Evolutionary conservation across 1,140 invertebrate genomes (phyloP), one percentile per base, ranked within the genome.

Genomic region (Drosophila fuyamai): DNA sequence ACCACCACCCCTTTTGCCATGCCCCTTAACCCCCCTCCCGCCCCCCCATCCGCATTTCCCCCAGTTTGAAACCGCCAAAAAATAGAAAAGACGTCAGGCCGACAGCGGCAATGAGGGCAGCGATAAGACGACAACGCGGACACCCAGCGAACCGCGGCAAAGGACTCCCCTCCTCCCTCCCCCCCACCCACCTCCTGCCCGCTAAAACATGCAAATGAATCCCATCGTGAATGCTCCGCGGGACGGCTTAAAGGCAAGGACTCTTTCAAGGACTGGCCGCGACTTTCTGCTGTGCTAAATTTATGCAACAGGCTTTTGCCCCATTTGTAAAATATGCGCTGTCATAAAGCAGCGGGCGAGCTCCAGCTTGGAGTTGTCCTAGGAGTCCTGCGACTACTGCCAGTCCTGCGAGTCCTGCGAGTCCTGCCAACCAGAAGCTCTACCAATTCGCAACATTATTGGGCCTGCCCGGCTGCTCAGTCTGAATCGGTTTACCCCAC

Each of bases 241-340:
- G 63, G 51, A 41, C 48, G 62, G 60, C 83, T 80, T 80, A 76
- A 84, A 88, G 71, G 60, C 70, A 54, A 47, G 67, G 27, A 48
- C 51, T 67, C 32, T 41, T 76, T 76, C 73, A 67, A 76, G 73
- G 73, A 76, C 73, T 74, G 35, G 47, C 48, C 51, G 58, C 35
- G 32, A 74, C 76, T 81, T 82, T 50, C 29, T 60, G 55, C 44
- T 75, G 63, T 54, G 43, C 40, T 43, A 79, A 89, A 88, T 88
- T 88, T 88, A 88, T 88, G 83, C 83, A 86, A 86, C 83, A 86
- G 83, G 84, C 83, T 88, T 85, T 88, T 83, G 83, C 68, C 84
- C 84, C 83, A 89, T 88, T 88, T 88, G 83, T 88, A 88, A 89
- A 89, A 89, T 88, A 88, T 88, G 76, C 84, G 79, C 83, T 88